Base-by-base conservation (phyloP, 2,888 invertebrate genomes). In the Anorthoa munda region DNA sequence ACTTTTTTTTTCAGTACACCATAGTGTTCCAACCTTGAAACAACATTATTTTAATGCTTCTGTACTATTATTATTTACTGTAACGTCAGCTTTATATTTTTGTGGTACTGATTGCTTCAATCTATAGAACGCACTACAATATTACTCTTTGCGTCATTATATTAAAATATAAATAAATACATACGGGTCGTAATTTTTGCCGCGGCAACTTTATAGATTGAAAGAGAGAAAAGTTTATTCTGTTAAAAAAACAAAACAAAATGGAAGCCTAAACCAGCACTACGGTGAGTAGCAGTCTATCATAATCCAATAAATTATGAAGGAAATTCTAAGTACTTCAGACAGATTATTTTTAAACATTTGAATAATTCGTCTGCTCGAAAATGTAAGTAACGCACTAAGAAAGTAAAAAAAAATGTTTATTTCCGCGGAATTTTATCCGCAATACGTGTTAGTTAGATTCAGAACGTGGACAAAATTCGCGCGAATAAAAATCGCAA, bases 21-120 rank as follows among this genome's bases (percentile, higher is more conserved):
- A 12, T 51, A 31, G 18, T 51, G 18, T 5, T 61, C 51, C 50
- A 80, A 61, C 88, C 88, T 89, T 86, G 85, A 55, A 73, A 61
- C 0, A 81, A 81, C 85, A 87, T 87, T 87, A 88, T 69, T 81
- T 81, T 84, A 74, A 87, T 81, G 75, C 61, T 71, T 79, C 21
- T 72, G 53, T 66, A 51, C 46, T 51, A 26, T 59, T 51, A 46
- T 15, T 51, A 18, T 46, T 63, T 59, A 51, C 46, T 56, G 31
- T 23, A 48, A 56, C 39, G 53, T 56, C 45, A 39, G 18, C 5
- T 69, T 48, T 48, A 39, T 79, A 53, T 58, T 66, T 77, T 79
- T 63, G 45, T 58, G 4, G 4, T 58, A 70, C 60, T 23, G 45
- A 55, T 66, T 65, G n/a, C 65, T n/a, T 69, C 18, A 4, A 48